Evolutionary conservation across 1,140 invertebrate genomes (phyloP).

Genomic region (Neodiprion pinetum): DNA sequence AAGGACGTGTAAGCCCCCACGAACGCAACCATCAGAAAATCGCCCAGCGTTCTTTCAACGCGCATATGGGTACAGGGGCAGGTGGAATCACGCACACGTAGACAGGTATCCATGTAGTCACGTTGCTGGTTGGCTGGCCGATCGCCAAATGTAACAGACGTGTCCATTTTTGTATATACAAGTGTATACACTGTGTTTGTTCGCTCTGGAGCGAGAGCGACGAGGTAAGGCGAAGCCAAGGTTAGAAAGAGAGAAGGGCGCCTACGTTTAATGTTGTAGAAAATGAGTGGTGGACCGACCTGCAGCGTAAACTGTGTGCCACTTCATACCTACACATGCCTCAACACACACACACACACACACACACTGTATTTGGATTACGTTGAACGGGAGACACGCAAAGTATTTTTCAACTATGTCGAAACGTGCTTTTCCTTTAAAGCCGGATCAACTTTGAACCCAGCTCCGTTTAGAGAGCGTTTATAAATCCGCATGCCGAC

Average conservation of each 20-base stretch:
- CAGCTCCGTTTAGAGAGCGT: not conserved
- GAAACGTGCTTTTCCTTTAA: not conserved
- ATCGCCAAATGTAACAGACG: conserved; percentile 47
- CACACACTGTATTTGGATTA: too few relatives aligned
- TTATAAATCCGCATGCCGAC: not conserved
- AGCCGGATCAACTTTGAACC: not conserved
- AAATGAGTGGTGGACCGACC: too few relatives aligned
- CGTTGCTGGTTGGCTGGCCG: conserved; percentile 34
- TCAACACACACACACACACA: too few relatives aligned
- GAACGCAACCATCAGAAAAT: not conserved
- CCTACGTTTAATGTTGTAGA: not conserved
- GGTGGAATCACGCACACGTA: too few relatives aligned
- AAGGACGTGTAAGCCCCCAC: not conserved
- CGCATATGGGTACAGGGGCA: too few relatives aligned
- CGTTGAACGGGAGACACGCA: not conserved
- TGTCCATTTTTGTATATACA: conserved; percentile 30
- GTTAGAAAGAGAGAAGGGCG: not conserved
- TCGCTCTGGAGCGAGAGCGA: conserved; percentile 28
- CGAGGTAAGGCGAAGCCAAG: conserved; percentile 5
- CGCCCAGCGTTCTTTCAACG: not conserved
- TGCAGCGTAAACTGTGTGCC: too few relatives aligned
- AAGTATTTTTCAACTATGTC: conserved; percentile 13
- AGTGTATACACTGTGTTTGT: conserved; percentile 31
- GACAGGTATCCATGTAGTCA: not conserved
- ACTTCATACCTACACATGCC: too few relatives aligned